Evolutionary conservation across 1,140 invertebrate genomes (phyloP), one percentile per base, ranked within the genome.

Genomic region (Meloidogyne exigua): DNA sequence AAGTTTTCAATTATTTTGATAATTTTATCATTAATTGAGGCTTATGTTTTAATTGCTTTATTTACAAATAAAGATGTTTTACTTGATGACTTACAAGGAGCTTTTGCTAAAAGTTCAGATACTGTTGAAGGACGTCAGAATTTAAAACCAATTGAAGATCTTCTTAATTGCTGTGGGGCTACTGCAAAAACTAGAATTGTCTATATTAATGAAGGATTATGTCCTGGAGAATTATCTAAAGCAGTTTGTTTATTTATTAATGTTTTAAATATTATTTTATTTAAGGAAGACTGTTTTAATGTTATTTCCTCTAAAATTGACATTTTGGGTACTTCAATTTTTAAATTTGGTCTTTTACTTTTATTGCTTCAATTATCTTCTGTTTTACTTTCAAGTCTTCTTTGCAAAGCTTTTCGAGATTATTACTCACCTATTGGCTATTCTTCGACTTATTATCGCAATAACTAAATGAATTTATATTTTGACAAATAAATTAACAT

Each of bases 81-180:
- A 23, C 42, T 80, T 32, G 49, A 66, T 12, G 42, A 72, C 13
- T 23, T 86, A n/a, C 39, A 86, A 44, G 23, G 44, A 5, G 70
- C 74, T 7, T 74, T 87, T 18, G 69, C 75, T 68, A 79, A 80
- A 71, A 76, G 76, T 32, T 73, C 81, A 5, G 67, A 78, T 25
- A 81, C 78, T n/a, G 12, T n/a, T 1, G 75, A 82, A 12, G 70
- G 79, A 21, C 81, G 83, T n/a, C 75, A 79, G 39, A 84, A 87
- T 63, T 72, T 87, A 32, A 76, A 72, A 71, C 85, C 85, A 25
- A 83, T 86, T 42, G 75, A 87, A 39, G 72, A 81, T 5, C 26
- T 84, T 21, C 73, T 87, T 11, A 44, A 80, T 18, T 87, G 86
- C 73, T 87, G 86, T 76, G 85, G 85, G 65, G 86, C 85, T 18